phyloP scores from a whole-genome alignment of 2,797 vertebrate species.

The Corythornis leucogaster region DNA sequence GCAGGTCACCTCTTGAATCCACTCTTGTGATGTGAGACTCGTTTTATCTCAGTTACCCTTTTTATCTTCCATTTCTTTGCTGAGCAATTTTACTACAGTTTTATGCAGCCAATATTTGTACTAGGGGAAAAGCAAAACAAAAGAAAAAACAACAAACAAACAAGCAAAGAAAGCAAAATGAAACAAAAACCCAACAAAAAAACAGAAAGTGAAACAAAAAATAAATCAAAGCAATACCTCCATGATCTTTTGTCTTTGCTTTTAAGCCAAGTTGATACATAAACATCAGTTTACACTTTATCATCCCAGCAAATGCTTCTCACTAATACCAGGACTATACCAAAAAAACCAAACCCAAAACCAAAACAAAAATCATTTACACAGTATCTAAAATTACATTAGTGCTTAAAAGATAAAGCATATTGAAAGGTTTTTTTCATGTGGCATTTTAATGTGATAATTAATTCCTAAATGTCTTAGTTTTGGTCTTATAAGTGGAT shows the following conservation, averaged over 20 bases:
- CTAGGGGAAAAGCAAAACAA: not conserved
- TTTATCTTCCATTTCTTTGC: not conserved
- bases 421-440: not conserved
- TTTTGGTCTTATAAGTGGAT: constrained; percentile 49
- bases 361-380: not conserved
- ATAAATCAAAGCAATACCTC: not conserved
- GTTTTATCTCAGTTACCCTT: not conserved
- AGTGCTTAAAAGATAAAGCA: not conserved
- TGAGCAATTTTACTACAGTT: not conserved
- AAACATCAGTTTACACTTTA: not conserved
- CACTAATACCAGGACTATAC: not conserved
- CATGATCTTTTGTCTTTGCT: not conserved
- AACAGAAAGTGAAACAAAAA: not conserved
- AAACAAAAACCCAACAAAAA: not conserved
- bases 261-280: not conserved
- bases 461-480: constrained; percentile 42
- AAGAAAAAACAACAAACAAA: not conserved
- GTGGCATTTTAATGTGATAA: constrained; percentile 8
- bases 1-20: not conserved
- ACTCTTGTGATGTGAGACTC: not conserved
- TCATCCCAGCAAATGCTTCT: not conserved
- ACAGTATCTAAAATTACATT: not conserved
- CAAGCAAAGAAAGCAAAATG: not conserved
- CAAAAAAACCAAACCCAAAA: no score
- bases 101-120: not conserved